Evolutionary conservation across 2,797 vertebrate species (phyloP).

Genomic region (Cuculus canorus): DNA sequence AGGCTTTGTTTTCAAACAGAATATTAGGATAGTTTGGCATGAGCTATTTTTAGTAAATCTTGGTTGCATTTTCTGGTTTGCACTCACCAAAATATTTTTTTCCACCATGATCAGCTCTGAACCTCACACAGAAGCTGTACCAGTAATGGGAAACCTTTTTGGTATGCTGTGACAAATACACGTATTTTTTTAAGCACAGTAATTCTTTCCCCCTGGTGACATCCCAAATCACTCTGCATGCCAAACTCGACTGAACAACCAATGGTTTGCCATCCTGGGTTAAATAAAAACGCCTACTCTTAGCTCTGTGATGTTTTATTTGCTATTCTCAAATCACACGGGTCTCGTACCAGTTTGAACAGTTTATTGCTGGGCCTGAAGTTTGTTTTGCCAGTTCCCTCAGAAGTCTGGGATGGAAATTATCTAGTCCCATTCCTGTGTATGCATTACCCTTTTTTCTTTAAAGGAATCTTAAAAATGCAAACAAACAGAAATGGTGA

Average conservation of each 20-base stretch:
- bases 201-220: not conserved
- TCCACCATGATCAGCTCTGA: not conserved
- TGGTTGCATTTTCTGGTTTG: not conserved
- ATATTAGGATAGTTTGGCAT: not conserved
- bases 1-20: conserved; percentile 18
- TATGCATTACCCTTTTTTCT: conserved; percentile 22
- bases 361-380: not conserved
- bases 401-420: conserved; percentile 26
- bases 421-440: not conserved
- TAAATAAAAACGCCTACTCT: not conserved
- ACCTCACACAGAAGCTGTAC: not conserved
- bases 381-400: not conserved
- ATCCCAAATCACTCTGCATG: not conserved
- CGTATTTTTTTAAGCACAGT: not conserved
- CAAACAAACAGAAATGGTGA: conserved; percentile 28
- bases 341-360: not conserved
- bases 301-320: not conserved
- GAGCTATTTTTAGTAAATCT: not conserved
- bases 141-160: not conserved
- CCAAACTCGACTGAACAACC: not conserved
- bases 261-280: not conserved
- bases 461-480: conserved; percentile 27
- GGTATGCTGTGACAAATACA: not conserved
- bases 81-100: not conserved
- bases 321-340: not conserved